Conservation (phyloP, 2,113 vertebrate genomes). For the Chlamydotis undulata region DNA sequence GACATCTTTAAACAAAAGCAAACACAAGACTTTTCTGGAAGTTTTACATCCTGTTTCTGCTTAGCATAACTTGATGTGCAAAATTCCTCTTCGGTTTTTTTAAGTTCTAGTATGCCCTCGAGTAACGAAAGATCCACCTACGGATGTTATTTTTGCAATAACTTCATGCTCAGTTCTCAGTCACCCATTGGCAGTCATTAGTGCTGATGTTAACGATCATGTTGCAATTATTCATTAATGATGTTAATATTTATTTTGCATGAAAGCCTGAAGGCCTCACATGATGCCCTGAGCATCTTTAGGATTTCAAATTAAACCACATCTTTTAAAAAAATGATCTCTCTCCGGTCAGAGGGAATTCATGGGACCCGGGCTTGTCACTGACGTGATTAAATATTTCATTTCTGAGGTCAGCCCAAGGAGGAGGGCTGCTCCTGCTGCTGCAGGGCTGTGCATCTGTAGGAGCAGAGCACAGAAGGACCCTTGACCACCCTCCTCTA, state of each 20-base stretch:
- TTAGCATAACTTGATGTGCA: neutral
- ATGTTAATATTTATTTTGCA: neutral
- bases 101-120: neutral
- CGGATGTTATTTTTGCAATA: neutral
- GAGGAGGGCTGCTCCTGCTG: neutral
- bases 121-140: neutral
- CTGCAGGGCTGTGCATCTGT: neutral
- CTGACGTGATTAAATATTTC: neutral
- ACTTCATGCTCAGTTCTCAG: neutral
- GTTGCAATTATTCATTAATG: slow-evolving; percentile 46
- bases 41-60: neutral
- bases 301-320: neutral
- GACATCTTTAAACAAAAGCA: neutral
- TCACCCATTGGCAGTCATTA: neutral
- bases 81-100: neutral
- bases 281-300: neutral
- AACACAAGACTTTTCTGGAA: neutral
- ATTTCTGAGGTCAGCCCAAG: neutral
- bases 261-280: neutral
- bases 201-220: neutral
- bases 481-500: neutral
- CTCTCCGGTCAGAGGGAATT: neutral
- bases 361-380: fast-evolving
- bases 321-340: neutral
- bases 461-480: neutral